Conservation (phyloP, 2,888 invertebrate genomes). For the Stenotaenia linearis region DNA sequence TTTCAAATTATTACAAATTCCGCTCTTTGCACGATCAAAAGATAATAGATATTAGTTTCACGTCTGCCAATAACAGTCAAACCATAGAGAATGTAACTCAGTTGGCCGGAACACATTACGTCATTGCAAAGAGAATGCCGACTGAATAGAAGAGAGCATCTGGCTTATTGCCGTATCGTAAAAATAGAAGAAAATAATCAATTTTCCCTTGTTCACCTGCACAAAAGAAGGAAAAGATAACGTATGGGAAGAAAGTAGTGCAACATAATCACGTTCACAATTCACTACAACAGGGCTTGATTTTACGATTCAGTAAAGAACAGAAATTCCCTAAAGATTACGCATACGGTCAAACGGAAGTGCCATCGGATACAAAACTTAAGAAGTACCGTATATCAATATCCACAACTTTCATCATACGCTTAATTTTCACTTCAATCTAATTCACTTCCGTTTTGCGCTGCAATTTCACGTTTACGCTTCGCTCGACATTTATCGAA, state of each 20-base stretch:
- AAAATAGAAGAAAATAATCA: conserved; percentile 17
- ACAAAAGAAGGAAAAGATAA: conserved; percentile 15
- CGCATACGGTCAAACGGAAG: neutral
- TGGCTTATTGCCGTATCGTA: neutral
- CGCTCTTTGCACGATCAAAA: neutral
- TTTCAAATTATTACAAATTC: neutral
- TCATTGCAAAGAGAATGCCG: neutral
- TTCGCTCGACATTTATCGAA: neutral
- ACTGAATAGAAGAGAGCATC: conserved; percentile 11
- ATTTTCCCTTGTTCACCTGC: conserved; percentile 14
- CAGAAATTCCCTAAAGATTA: neutral
- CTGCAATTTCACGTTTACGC: neutral
- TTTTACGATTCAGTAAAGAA: neutral
- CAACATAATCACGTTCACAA: conserved; percentile 8
- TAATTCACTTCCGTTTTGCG: neutral
- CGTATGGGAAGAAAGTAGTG: neutral
- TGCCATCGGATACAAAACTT: neutral
- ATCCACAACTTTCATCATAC: neutral
- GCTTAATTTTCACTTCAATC: neutral
- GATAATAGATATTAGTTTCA: neutral
- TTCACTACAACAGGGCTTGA: neutral
- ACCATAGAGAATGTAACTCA: neutral
- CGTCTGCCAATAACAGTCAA: conserved; percentile 11
- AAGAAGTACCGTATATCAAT: neutral
- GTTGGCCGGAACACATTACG: neutral